phyloP scores from a whole-genome alignment of 2,888 invertebrate genomes.

The Formica aserva region DNA sequence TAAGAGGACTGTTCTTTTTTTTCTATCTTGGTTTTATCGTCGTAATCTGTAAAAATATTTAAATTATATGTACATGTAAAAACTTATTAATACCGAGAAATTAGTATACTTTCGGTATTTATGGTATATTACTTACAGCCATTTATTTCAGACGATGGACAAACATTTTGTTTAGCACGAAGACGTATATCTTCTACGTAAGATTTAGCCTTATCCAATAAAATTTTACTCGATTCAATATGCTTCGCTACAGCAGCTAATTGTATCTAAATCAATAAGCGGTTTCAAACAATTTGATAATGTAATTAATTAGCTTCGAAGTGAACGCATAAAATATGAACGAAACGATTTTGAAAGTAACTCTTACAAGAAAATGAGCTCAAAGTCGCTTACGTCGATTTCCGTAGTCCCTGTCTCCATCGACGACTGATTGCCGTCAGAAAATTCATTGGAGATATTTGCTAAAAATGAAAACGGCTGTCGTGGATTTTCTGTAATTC shows the following conservation, averaged over 20 bases:
- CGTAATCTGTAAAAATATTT: neutral
- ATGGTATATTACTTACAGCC: neutral
- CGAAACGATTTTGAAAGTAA: neutral
- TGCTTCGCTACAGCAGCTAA: constrained; percentile 86
- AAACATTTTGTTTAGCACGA: constrained; percentile 84
- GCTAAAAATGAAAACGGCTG: constrained; percentile 72
- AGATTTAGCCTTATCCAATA: constrained; percentile 86
- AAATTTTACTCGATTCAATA: constrained; percentile 86
- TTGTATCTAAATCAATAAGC: constrained; percentile 75
- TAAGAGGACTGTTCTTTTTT: neutral
- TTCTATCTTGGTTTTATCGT: neutral
- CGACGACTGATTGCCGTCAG: constrained; percentile 36
- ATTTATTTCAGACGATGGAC: neutral
- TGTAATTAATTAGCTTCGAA: neutral
- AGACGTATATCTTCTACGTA: constrained; percentile 86
- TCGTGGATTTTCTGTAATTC: constrained; percentile 62
- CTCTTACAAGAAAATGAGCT: neutral
- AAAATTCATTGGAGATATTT: constrained; percentile 64
- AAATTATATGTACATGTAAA: neutral
- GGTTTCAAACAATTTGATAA: neutral
- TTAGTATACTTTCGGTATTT: neutral
- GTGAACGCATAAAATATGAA: neutral
- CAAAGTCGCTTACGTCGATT: constrained; percentile 71
- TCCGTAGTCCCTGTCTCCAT: constrained; percentile 63
- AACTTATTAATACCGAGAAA: constrained; percentile 11